A percentile compares a stretch with the other conserved stretches of the same genome.
phyloP scores from a whole-genome alignment of 2,113 vertebrate genomes.

The Myotis yumanensis region DNA sequence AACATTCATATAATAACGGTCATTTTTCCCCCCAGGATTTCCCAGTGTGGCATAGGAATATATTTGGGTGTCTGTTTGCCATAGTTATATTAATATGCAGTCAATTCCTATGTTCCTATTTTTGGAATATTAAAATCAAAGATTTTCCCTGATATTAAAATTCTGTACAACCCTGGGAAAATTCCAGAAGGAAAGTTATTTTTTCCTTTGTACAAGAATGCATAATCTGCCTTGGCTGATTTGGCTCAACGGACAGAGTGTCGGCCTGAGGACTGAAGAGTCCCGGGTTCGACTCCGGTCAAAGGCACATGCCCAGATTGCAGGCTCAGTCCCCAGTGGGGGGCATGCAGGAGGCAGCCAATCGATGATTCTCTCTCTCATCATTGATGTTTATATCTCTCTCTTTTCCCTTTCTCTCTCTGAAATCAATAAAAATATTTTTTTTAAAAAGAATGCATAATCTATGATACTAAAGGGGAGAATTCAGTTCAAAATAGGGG shows the following conservation, averaged over 20 bases:
- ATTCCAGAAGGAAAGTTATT: background rate
- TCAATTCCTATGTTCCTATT: background rate
- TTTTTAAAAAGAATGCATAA: background rate
- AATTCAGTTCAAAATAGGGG: background rate
- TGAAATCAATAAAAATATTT: too few relatives aligned
- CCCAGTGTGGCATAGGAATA: background rate
- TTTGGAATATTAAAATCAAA: conserved; percentile 2
- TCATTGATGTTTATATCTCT: too few relatives aligned
- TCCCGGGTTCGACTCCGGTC: too few relatives aligned
- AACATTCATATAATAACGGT: background rate
- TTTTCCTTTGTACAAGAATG: background rate
- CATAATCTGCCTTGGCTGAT: background rate
- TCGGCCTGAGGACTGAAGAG: too few relatives aligned
- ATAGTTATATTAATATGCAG: background rate
- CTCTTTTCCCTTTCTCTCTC: too few relatives aligned
- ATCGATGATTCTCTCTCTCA: too few relatives aligned
- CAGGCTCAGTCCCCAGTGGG: too few relatives aligned
- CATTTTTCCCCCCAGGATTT: background rate
- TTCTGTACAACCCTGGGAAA: background rate
- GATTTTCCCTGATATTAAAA: background rate
- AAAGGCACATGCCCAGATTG: too few relatives aligned
- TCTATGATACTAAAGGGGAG: background rate
- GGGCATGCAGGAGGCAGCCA: too few relatives aligned
- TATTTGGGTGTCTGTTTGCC: background rate
- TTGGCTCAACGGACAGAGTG: too few relatives aligned